Evolutionary conservation across 2,888 invertebrate species (phyloP), one percentile per base, ranked within the genome.

Genomic region (Lypha dubia): DNA sequence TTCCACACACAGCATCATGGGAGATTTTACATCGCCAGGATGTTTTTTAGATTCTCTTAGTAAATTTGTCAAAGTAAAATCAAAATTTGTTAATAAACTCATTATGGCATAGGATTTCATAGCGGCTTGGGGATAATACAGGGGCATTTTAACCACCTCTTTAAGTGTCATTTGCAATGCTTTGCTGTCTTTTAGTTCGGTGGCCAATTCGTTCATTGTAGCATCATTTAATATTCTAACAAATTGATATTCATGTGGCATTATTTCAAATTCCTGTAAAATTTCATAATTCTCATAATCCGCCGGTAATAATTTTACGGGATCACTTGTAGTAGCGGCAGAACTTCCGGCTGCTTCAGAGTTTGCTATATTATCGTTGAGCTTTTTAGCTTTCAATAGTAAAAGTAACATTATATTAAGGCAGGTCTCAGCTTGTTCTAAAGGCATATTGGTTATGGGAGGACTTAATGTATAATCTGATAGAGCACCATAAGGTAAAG

Each of bases 381-480:
- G 49, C 51, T 46, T 38, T 73, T 68, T 81, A 2, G 84, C 62
- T 67, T 84, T 85, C 49, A 89, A 63, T 5, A 90, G 84, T 7
- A 90, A 46, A 62, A 89, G 82, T 8, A 91, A 85, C 68, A 90
- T 88, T 7, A 91, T 79, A 83, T 90, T 90, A 20, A 91, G 85
- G 62, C 88, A 89, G 0, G 90, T 83, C 24, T 89, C 88, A 3
- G 88, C 85, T 75, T 90, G 88, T 83, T 89, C 89, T 60, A 88
- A 75, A 81, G 85, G 86, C 84, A 88, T 80, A 6, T 87, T 86
- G 8, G 85, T 83, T 1, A 88, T 71, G 24, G 89, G 80, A 24
- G 87, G 81, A 8, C 79, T 76, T 24, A 88, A 38, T 70, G 89
- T 86, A 51, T 88, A 88, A 58, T 87, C 86, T 28, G 89, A 65